These are phyloP conservation scores for Drosophila setifemur DNA, from an alignment of 1,140 invertebrate species.

Conservation along the genomic window DNA sequence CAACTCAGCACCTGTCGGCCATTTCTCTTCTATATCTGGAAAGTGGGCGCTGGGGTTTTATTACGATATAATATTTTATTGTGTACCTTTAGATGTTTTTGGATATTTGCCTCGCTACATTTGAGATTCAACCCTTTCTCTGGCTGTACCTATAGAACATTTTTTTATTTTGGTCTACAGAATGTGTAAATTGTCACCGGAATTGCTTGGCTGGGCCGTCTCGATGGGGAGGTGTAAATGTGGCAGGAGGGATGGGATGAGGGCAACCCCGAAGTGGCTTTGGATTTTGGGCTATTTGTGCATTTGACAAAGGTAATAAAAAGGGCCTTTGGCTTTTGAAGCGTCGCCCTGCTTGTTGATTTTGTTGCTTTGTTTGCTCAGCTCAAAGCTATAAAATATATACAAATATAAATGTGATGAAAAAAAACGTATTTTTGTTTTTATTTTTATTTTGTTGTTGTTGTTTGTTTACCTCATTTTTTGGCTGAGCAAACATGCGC, in stretches of 20 bases:
- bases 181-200: constrained; percentile 71
- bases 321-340: constrained; percentile 70
- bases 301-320: constrained; percentile 79
- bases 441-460: constrained; percentile 9
- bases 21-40: constrained; percentile 40
- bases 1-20: constrained; percentile 12
- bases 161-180: constrained; percentile 35
- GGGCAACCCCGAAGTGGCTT: constrained; percentile 31
- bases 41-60: constrained; percentile 58
- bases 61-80: constrained; percentile 80
- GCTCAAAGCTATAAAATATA: constrained; percentile 39
- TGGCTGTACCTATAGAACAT: not conserved
- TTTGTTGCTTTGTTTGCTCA: constrained; percentile 43
- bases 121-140: constrained; percentile 45
- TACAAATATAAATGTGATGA: constrained; percentile 10
- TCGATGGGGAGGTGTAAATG: not conserved
- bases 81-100: constrained; percentile 71
- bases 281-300: constrained; percentile 75
- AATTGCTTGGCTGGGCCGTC: constrained; percentile 40
- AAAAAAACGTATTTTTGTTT: constrained; percentile 34
- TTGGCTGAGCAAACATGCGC: constrained; percentile 32
- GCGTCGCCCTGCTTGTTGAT: constrained; percentile 61
- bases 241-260: not conserved
- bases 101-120: constrained; percentile 55
- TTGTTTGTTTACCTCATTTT: constrained; percentile 32